Evolutionary conservation across 2,888 invertebrate genomes (phyloP).

Genomic region (Isoperla grammatica): DNA sequence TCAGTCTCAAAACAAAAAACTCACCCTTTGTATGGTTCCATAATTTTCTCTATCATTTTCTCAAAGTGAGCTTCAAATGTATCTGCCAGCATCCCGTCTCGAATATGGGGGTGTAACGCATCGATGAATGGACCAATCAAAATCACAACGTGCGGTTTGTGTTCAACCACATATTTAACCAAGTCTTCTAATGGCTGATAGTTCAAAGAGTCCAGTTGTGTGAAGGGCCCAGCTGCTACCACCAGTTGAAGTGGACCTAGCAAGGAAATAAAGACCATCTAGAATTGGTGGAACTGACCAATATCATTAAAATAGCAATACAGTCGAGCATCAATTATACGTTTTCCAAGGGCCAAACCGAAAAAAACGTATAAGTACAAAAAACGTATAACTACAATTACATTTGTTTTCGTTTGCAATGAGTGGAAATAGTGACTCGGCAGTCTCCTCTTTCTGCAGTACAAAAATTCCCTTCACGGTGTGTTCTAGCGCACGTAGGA

Average conservation of each 20-base stretch:
- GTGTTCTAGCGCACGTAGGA: too few species aligned
- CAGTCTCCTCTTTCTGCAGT: too few species aligned
- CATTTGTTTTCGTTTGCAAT: too few species aligned
- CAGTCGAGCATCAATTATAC: too few species aligned
- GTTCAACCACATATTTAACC: conserved; percentile 56
- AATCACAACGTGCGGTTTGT: conserved; percentile 73
- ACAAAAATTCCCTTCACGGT: too few species aligned
- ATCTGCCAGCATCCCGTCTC: conserved; percentile 55
- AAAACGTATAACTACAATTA: too few species aligned
- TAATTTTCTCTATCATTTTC: conserved; percentile 55
- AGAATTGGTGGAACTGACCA: too few species aligned
- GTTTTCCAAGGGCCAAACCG: too few species aligned
- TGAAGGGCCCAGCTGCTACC: conserved; percentile 79
- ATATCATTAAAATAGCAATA: too few species aligned
- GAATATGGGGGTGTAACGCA: conserved; percentile 57
- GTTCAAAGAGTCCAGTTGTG: conserved; percentile 64
- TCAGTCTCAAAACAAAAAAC: too few species aligned
- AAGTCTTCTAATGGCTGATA: conserved; percentile 81
- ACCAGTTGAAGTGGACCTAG: conserved; percentile 59
- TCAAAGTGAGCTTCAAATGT: conserved; percentile 72
- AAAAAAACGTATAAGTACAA: too few species aligned
- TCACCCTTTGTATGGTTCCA: conserved; percentile 58
- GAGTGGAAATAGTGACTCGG: too few species aligned
- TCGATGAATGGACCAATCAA: conserved; percentile 84
- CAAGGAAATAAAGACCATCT: conserved; percentile 31